Conservation (phyloP, 1,140 invertebrate species). For the Sarcophaga bullata region DNA sequence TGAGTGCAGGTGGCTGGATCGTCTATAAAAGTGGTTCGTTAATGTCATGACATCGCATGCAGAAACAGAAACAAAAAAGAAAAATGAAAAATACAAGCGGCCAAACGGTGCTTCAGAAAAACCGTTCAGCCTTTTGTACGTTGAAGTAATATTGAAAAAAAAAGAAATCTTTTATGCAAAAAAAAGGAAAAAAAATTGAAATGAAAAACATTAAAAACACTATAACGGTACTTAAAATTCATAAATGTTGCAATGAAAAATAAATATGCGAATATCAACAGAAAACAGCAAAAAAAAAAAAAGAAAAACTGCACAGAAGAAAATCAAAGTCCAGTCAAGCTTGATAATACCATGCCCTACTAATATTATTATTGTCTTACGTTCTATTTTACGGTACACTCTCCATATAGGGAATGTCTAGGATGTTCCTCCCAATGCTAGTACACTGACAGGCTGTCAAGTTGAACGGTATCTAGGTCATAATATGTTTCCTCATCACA, state of each 20-base stretch:
- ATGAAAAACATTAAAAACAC: slow-evolving; percentile 8
- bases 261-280: neutral
- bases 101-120: neutral
- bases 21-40: neutral
- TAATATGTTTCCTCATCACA: too few relatives aligned
- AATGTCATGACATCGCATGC: neutral
- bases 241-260: slow-evolving; percentile 9
- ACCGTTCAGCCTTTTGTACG: neutral
- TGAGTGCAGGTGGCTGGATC: neutral
- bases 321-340: too few relatives aligned
- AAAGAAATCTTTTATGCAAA: neutral
- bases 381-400: too few relatives aligned
- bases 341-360: too few relatives aligned
- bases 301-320: too few relatives aligned
- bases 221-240: slow-evolving; percentile 6
- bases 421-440: too few relatives aligned
- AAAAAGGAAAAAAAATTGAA: neutral
- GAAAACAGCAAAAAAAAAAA: neutral
- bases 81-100: neutral
- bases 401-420: too few relatives aligned
- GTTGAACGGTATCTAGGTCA: too few relatives aligned
- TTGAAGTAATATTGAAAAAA: neutral
- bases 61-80: neutral
- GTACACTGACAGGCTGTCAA: too few relatives aligned
- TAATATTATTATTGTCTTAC: too few relatives aligned